Conservation (phyloP, 2,888 invertebrate species). For the Anagyrus pseudococci region DNA sequence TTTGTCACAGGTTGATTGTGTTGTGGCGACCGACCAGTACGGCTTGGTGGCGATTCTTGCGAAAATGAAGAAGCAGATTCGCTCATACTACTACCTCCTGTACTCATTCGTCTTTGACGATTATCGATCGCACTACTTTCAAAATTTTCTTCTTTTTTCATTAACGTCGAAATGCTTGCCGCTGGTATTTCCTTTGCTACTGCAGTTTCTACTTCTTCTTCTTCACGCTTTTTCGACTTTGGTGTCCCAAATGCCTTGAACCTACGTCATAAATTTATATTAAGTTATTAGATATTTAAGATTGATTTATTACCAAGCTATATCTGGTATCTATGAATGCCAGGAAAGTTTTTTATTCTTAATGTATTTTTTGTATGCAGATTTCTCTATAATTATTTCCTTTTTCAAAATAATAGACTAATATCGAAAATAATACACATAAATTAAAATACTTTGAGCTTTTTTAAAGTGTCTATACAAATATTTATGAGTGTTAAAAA, state of each 20-base stretch:
- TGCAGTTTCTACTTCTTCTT: constrained; percentile 60
- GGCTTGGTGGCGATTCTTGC: constrained; percentile 72
- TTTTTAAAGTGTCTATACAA: too few species aligned
- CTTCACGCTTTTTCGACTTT: constrained; percentile 74
- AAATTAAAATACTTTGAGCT: too few species aligned
- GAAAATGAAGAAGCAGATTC: constrained; percentile 58
- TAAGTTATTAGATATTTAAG: neutral
- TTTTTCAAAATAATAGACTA: too few species aligned
- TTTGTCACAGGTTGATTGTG: constrained; percentile 64
- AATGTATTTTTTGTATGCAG: too few species aligned
- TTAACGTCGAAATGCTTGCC: too few species aligned
- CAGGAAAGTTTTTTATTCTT: too few species aligned
- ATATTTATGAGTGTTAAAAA: too few species aligned
- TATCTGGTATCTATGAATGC: too few species aligned
- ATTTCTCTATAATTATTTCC: too few species aligned
- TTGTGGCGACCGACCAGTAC: constrained; percentile 55
- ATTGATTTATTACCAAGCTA: too few species aligned
- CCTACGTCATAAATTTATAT: constrained; percentile 23
- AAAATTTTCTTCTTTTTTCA: constrained; percentile 60
- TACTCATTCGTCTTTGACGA: constrained; percentile 62
- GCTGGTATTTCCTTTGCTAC: too few species aligned
- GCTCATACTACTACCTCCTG: constrained; percentile 56
- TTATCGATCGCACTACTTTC: constrained; percentile 52
- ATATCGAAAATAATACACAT: too few species aligned
- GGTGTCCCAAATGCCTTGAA: constrained; percentile 91